These are phyloP conservation scores for Oncorhynchus masou DNA, from an alignment of 2,113 vertebrate species.

Conservation along the genomic window DNA sequence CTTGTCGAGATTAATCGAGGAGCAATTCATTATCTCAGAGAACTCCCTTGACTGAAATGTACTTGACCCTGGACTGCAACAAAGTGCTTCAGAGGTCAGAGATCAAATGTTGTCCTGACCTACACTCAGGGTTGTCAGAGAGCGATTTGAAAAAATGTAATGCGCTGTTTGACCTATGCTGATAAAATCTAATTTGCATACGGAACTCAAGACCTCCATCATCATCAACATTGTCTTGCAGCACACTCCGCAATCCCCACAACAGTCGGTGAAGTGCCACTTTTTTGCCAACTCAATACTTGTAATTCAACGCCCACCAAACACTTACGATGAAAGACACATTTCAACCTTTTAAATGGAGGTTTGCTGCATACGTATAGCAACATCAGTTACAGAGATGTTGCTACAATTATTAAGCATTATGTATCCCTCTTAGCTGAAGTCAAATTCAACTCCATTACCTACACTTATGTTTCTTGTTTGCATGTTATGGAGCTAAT, in stretches of 20 bases:
- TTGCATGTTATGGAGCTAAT: not conserved
- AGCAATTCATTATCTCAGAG: constrained; percentile 39
- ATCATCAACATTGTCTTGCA: not conserved
- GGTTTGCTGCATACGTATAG: too few species aligned
- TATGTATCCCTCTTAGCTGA: not conserved
- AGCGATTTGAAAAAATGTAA: constrained; percentile 8
- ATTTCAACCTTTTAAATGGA: not conserved
- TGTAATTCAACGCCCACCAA: not conserved
- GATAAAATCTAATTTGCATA: constrained; percentile 16
- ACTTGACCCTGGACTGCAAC: constrained; percentile 29
- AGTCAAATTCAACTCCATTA: too few species aligned
- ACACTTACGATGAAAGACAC: not conserved
- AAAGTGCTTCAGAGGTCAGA: too few species aligned
- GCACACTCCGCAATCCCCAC: not conserved
- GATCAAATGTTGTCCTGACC: constrained; percentile 24
- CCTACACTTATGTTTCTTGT: too few species aligned
- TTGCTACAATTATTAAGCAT: not conserved
- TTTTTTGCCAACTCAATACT: not conserved
- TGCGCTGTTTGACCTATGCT: constrained; percentile 1
- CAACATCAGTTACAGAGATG: too few species aligned
- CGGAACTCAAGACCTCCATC: not conserved
- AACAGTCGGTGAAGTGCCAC: not conserved
- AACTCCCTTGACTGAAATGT: constrained; percentile 29
- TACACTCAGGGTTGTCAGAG: constrained; percentile 15
- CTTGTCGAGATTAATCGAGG: constrained; percentile 47